A percentile compares a stretch with the other conserved stretches of the same genome.
phyloP scores from a whole-genome alignment of 2,797 vertebrate genomes.

The Emys orbicularis region DNA sequence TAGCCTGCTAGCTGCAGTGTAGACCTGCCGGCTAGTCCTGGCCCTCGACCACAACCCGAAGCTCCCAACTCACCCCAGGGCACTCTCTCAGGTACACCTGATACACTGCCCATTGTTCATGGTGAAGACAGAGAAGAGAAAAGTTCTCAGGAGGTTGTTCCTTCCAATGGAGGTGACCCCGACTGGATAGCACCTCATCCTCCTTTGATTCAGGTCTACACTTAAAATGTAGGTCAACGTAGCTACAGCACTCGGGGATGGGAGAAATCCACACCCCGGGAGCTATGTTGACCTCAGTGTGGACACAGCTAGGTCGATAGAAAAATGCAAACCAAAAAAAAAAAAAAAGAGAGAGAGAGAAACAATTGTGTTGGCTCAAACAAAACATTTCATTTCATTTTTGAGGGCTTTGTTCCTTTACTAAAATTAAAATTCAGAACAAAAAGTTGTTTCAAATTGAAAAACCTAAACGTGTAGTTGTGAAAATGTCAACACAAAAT shows the following conservation, averaged over 20 bases:
- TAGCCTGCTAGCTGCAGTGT: too few relatives aligned
- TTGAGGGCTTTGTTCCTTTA: not conserved
- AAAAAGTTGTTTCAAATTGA: not conserved
- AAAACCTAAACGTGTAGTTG: not conserved
- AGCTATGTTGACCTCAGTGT: not conserved
- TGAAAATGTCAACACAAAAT: too few relatives aligned
- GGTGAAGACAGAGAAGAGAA: not conserved
- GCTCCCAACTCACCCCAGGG: not conserved
- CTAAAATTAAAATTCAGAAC: not conserved
- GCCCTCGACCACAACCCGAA: not conserved
- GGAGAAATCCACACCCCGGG: not conserved
- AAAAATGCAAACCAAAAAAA: not conserved
- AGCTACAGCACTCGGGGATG: too few relatives aligned
- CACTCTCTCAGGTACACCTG: not conserved
- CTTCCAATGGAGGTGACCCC: not conserved
- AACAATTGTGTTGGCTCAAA: not conserved
- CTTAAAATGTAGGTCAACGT: not conserved
- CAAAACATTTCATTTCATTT: not conserved
- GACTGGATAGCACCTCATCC: not conserved
- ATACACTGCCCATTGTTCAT: not conserved
- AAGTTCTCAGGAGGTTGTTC: not conserved
- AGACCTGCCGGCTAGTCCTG: not conserved
- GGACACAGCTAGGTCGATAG: not conserved
- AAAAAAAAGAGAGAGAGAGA: too few relatives aligned
- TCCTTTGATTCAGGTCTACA: not conserved